Percentiles rank a stretch among this genome's conserved stretches.
These are phyloP conservation scores for Bradypus variegatus DNA, from an alignment of 2,797 vertebrate genomes.

Conservation along the genomic window DNA sequence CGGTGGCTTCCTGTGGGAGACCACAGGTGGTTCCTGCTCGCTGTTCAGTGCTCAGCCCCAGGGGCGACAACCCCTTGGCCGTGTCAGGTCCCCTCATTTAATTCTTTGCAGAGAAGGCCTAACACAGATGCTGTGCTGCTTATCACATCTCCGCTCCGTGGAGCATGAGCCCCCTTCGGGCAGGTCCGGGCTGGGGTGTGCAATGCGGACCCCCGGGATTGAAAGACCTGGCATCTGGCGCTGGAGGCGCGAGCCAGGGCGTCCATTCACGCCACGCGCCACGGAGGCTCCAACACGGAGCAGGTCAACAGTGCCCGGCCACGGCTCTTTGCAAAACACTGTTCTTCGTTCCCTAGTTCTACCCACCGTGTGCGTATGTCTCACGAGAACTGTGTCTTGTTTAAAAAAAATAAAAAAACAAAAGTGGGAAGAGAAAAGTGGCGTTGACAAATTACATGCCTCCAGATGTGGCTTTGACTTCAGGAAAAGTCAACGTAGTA, in stretches of 20 bases:
- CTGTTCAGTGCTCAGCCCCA: not conserved
- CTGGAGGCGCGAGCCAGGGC: too few species aligned
- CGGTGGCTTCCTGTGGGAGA: not conserved
- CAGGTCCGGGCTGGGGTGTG: too few species aligned
- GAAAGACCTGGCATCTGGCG: too few species aligned
- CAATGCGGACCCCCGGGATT: too few species aligned
- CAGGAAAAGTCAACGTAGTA: not conserved
- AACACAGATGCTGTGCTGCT: too few species aligned
- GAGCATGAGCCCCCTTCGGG: too few species aligned
- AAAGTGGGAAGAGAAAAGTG: not conserved
- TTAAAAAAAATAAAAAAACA: not conserved
- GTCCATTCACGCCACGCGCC: too few species aligned
- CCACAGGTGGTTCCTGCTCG: not conserved
- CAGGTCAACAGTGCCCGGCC: not conserved
- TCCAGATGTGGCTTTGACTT: rapidly evolving
- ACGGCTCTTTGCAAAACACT: rapidly evolving
- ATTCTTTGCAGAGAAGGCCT: too few species aligned
- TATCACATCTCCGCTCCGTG: too few species aligned
- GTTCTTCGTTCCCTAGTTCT: rapidly evolving
- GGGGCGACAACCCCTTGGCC: not conserved
- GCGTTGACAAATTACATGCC: rapidly evolving
- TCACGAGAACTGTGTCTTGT: not conserved
- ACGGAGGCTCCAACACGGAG: too few species aligned
- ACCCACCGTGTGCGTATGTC: not conserved
- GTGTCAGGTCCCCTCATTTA: rapidly evolving